Conservation (phyloP, 2,113 vertebrate genomes). For the Actenoides hombroni region DNA sequence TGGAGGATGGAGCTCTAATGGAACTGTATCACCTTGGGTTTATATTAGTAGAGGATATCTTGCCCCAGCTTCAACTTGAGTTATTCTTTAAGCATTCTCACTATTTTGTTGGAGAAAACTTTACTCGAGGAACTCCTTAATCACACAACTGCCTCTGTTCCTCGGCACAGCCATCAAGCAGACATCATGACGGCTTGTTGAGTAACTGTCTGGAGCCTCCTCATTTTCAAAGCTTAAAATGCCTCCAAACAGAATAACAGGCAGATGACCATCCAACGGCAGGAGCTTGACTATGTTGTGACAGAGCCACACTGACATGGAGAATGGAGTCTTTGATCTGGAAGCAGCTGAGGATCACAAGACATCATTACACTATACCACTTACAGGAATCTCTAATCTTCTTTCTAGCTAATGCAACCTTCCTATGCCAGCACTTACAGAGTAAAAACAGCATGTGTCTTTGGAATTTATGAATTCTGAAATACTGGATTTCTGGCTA, state of each 20-base stretch:
- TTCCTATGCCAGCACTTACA: neutral
- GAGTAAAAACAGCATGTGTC: neutral
- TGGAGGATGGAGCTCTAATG: neutral
- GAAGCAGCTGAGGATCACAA: slow-evolving; percentile 52
- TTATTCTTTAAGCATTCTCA: neutral
- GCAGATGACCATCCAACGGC: neutral
- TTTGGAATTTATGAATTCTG: neutral
- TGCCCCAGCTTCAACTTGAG: neutral
- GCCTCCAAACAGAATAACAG: neutral
- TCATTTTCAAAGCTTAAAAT: neutral
- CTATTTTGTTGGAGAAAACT: neutral
- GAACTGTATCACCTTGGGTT: neutral
- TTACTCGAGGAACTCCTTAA: neutral
- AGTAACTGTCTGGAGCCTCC: neutral
- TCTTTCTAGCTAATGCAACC: slow-evolving; percentile 24
- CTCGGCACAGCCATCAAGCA: neutral
- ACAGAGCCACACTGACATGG: neutral
- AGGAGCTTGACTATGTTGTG: neutral
- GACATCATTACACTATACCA: neutral
- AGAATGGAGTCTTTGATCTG: slow-evolving; percentile 30
- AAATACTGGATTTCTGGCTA: neutral
- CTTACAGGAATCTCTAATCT: slow-evolving; percentile 37
- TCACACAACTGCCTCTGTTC: neutral
- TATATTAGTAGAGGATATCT: neutral
- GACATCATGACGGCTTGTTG: neutral